A percentile compares a stretch with the other conserved stretches of the same genome.
These are phyloP conservation scores for Nezara viridula DNA, from an alignment of 2,888 invertebrate species.

Conservation along the genomic window DNA sequence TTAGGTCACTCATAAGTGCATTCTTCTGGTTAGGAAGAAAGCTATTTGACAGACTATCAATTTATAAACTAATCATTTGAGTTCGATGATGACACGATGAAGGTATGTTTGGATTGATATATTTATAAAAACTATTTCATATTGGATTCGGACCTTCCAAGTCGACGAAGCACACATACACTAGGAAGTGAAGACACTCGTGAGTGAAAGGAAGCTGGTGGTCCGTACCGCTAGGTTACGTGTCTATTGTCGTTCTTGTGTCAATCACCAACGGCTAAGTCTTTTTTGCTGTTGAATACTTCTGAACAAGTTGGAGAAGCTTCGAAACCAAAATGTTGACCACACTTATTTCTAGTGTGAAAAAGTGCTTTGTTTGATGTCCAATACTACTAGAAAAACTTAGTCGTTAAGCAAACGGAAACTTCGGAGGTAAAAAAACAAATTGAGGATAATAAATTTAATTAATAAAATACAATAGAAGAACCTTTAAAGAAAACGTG, in stretches of 20 bases:
- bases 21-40: background rate
- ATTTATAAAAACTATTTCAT: background rate
- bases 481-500: background rate
- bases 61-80: background rate
- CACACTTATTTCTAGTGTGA: background rate
- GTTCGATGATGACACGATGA: background rate
- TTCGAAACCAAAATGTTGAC: background rate
- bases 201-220: conserved; percentile 18
- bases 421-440: background rate
- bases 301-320: background rate
- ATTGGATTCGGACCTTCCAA: background rate
- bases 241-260: conserved; percentile 13
- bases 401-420: background rate
- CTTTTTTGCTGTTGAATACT: background rate
- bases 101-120: background rate
- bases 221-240: background rate
- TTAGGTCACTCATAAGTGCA: background rate
- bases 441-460: background rate
- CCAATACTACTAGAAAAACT: background rate
- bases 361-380: background rate
- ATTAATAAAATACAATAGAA: background rate
- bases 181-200: background rate
- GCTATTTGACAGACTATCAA: background rate
- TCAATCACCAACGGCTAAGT: background rate
- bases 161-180: background rate